phyloP scores from a whole-genome alignment of 2,888 invertebrate genomes.

The Ditylenchus weischeri region DNA sequence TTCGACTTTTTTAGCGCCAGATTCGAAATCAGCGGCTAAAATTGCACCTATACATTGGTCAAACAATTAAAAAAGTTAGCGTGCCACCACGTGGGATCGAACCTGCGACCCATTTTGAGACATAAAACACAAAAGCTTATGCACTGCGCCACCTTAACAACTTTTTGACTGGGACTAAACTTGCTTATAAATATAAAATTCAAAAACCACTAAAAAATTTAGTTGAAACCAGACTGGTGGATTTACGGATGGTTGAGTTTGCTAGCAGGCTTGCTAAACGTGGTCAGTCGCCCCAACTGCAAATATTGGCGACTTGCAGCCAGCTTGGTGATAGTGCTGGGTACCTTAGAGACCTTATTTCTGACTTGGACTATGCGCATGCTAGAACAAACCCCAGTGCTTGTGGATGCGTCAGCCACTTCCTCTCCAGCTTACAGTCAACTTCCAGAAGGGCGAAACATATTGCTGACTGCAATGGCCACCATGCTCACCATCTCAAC shows the following conservation, averaged over 20 bases:
- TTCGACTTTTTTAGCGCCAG: too few relatives aligned
- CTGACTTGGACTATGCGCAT: constrained; percentile 30
- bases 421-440: constrained; percentile 15
- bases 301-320: constrained; percentile 33
- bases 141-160: too few relatives aligned
- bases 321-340: constrained; percentile 36
- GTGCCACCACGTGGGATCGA: too few relatives aligned
- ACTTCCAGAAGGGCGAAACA: constrained; percentile 34
- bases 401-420: constrained; percentile 4
- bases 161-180: too few relatives aligned
- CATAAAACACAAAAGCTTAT: too few relatives aligned
- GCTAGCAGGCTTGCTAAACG: constrained; percentile 25
- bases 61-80: too few relatives aligned
- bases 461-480: constrained; percentile 34
- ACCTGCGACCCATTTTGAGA: too few relatives aligned
- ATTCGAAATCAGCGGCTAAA: too few relatives aligned
- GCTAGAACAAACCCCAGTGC: constrained; percentile 24
- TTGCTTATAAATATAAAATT: background rate
- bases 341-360: constrained; percentile 35
- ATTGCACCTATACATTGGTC: too few relatives aligned
- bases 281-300: constrained; percentile 22
- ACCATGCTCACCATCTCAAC: constrained; percentile 30
- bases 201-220: constrained; percentile 3
- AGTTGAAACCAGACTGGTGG: constrained; percentile 37
- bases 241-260: constrained; percentile 35